A percentile compares a stretch with the other conserved stretches of the same genome.
These are phyloP conservation scores for Beroe forskalii DNA, from an alignment of 37 sponge, comb jelly and placozoan genomes.

Conservation along the genomic window DNA sequence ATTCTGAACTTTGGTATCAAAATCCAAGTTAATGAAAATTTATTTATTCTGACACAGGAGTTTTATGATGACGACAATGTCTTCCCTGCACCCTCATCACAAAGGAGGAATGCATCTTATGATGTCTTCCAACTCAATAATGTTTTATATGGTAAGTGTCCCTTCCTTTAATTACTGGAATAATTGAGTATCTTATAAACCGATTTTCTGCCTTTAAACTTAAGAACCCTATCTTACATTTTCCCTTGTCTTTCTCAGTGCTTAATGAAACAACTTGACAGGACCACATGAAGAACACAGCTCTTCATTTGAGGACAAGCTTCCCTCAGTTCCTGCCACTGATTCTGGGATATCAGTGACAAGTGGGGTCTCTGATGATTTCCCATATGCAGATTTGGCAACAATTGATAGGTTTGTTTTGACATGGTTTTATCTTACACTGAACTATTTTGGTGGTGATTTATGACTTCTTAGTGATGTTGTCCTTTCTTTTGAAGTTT, in stretches of 20 bases:
- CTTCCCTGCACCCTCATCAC: conserved; percentile 3
- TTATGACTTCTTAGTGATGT: too few species aligned
- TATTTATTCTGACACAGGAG: too few species aligned
- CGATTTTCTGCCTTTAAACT: neutral
- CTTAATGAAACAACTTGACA: too few species aligned
- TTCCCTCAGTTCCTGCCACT: conserved; percentile 14
- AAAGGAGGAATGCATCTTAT: conserved; percentile 1
- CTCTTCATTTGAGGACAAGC: neutral
- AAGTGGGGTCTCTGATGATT: conserved; percentile 29
- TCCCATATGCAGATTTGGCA: conserved; percentile 33
- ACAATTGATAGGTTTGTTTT: conserved; percentile 17
- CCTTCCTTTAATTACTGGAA: too few species aligned
- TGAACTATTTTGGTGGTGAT: too few species aligned
- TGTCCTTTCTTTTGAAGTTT: too few species aligned
- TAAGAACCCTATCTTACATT: too few species aligned
- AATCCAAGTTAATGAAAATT: too few species aligned
- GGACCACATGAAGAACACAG: neutral
- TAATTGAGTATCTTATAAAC: neutral
- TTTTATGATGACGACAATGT: conserved; percentile 23
- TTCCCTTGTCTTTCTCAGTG: too few species aligned
- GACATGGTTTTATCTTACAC: too few species aligned
- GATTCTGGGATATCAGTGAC: conserved; percentile 28
- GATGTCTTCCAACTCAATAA: conserved; percentile 55
- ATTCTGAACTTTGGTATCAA: too few species aligned
- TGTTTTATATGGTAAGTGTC: conserved; percentile 41